phyloP scores from a whole-genome alignment of 1,140 invertebrate species.

The Philopotamus ludificatus region DNA sequence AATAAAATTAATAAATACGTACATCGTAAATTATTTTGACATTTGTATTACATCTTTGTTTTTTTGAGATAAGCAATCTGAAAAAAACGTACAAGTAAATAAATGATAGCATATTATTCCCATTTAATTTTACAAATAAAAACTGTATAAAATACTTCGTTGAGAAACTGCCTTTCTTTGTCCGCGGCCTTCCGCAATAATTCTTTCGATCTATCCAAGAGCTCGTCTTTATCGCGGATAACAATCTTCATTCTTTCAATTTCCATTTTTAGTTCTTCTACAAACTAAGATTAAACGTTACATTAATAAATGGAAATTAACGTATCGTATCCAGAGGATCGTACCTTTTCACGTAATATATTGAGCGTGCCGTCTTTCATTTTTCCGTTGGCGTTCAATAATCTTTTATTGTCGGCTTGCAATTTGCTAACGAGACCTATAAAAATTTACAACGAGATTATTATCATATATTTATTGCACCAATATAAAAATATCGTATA shows the following conservation, averaged over 20 bases:
- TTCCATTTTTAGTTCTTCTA: slow-evolving; percentile 25
- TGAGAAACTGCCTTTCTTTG: slow-evolving; percentile 33
- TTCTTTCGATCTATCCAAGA: slow-evolving; percentile 33
- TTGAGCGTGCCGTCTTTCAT: neutral
- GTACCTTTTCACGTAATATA: slow-evolving; percentile 10
- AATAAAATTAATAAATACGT: too few species aligned
- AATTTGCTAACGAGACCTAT: slow-evolving; percentile 31
- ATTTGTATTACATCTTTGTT: too few species aligned
- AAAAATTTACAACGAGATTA: too few species aligned
- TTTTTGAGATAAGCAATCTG: neutral
- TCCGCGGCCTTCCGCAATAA: slow-evolving; percentile 35
- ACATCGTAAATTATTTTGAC: too few species aligned
- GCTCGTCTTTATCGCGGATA: slow-evolving; percentile 32
- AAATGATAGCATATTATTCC: neutral
- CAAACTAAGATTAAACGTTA: neutral
- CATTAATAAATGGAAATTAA: neutral
- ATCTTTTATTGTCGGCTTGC: slow-evolving; percentile 30
- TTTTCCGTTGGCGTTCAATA: slow-evolving; percentile 4
- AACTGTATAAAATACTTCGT: slow-evolving; percentile 23
- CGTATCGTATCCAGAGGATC: neutral
- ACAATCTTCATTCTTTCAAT: slow-evolving; percentile 14
- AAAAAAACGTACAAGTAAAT: neutral
- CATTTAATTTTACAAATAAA: neutral
- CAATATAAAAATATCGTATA: slow-evolving; percentile 1
- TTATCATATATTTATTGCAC: slow-evolving; percentile 1